Evolutionary conservation across 2,113 vertebrate species (phyloP), one percentile per base, ranked within the genome.

Genomic region (Morone chrysops): DNA sequence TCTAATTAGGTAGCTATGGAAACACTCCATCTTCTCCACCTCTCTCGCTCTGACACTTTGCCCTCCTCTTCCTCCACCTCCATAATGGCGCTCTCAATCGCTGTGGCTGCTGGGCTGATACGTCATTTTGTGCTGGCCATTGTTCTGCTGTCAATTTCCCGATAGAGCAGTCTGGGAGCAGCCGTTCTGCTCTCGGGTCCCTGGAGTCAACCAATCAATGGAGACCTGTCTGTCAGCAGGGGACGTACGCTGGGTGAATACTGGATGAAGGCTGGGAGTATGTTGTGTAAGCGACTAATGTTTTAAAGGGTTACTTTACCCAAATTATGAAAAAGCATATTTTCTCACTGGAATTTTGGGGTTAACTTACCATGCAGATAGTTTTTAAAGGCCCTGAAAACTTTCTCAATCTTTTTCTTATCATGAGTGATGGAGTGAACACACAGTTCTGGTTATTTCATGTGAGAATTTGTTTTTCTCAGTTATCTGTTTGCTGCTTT

Each of bases 1-100:
- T 86, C 59, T 81, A 91, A 91, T 92, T 83, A 88, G 71, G 85
- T 84, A 59, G 48, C 86, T 73, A 89, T 90, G 78, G 90, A 87
- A 90, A 90, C 90, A 13, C 80, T 70, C 69, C 70, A 76, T 59
- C 48, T 71, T 69, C 45, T 36, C 57, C 69, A 20, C 79, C 61
- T 85, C 45, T 73, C 59, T 40, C 12, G 10, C 50, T 70, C 16
- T 43, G 62, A 68, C 80, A 53, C 60, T 25, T 68, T 70, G 3
- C 51, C 62, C 43, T 25, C 50, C 17, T 54, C 11, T 41, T 65
- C 20, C 25, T 47, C 59, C 51, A 20, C 59, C 22, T 63, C 73
- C 74, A 43, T 76, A 70, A 81, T 16, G 69, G 31, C 2, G 4
- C 68, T 72, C 47, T 79, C 73, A 8, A 63, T 41, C 1, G 43